Evolutionary conservation across 2,113 vertebrate genomes (phyloP).

Genomic region (Pterophyllum scalare): DNA sequence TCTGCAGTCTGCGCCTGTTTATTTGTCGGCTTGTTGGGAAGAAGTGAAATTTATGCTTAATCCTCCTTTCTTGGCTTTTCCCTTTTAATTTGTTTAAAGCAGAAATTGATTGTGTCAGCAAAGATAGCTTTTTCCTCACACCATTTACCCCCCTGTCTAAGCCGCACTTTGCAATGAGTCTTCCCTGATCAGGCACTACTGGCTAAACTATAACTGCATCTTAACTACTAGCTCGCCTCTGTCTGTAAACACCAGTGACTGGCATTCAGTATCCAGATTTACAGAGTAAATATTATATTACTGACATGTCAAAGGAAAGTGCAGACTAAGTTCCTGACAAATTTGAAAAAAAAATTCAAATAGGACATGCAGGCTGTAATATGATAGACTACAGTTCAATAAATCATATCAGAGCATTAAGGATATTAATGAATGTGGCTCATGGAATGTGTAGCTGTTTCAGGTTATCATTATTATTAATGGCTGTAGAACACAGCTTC

Average conservation of each 20-base stretch:
- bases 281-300: conserved; percentile 8
- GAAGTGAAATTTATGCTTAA: not conserved
- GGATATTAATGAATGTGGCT: conserved; percentile 76
- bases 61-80: conserved; percentile 2
- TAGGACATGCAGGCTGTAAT: not conserved
- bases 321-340: not conserved
- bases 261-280: not conserved
- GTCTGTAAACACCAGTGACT: not conserved
- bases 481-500: conserved; percentile 70
- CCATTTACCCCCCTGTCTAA: conserved; percentile 39
- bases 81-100: conserved; percentile 51
- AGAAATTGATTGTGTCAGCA: conserved; percentile 61
- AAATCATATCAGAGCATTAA: conserved; percentile 66
- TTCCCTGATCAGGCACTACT: conserved; percentile 44
- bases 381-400: conserved; percentile 54
- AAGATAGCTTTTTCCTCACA: conserved; percentile 22
- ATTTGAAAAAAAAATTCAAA: conserved; percentile 5
- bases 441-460: conserved; percentile 69
- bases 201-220: conserved; percentile 14
- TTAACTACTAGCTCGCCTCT: conserved; percentile 23
- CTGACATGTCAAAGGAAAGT: not conserved
- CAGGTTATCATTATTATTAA: conserved; percentile 79
- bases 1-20: conserved; percentile 56
- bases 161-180: conserved; percentile 49
- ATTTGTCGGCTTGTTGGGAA: conserved; percentile 34